Conservation (phyloP, 2,888 invertebrate species). For the Lissonota sp. region DNA sequence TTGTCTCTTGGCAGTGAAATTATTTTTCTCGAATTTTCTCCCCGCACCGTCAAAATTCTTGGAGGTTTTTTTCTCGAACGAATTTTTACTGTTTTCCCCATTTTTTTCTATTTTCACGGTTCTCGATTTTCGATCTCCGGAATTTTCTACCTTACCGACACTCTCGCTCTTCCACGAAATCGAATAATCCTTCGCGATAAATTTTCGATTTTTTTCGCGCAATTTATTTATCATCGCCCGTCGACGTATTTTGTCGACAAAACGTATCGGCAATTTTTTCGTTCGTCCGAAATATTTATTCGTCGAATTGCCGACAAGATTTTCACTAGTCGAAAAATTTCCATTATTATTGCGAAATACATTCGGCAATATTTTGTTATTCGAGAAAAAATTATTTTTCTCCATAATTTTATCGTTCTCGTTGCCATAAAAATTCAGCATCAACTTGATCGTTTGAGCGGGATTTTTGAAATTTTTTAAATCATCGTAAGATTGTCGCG, state of each 20-base stretch:
- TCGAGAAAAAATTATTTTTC: not conserved
- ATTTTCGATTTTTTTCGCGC: slow-evolving; percentile 15
- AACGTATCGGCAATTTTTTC: slow-evolving; percentile 8
- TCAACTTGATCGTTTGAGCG: slow-evolving; percentile 24
- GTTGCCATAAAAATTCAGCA: slow-evolving; percentile 24
- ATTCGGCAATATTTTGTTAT: not conserved
- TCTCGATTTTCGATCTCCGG: slow-evolving; percentile 41
- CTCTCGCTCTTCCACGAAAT: not conserved
- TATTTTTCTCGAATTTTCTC: not conserved
- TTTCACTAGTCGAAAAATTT: not conserved
- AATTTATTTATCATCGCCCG: slow-evolving; percentile 36
- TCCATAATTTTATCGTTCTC: not conserved
- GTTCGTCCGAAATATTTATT: not conserved
- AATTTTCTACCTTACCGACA: not conserved
- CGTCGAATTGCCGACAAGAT: not conserved
- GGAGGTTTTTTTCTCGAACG: not conserved
- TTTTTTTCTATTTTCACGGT: not conserved
- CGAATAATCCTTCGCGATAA: slow-evolving; percentile 17
- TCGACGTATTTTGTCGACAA: slow-evolving; percentile 10
- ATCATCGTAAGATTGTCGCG: slow-evolving; percentile 13
- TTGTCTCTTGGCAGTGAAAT: not conserved
- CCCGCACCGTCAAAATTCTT: slow-evolving; percentile 3
- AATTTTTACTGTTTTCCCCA: slow-evolving; percentile 15
- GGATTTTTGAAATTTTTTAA: not conserved
- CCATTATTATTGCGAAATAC: not conserved